Percentiles rank a stretch among this genome's conserved stretches.
These are phyloP conservation scores for Halesus radiatus DNA, from an alignment of 1,140 invertebrate genomes.

Conservation along the genomic window DNA sequence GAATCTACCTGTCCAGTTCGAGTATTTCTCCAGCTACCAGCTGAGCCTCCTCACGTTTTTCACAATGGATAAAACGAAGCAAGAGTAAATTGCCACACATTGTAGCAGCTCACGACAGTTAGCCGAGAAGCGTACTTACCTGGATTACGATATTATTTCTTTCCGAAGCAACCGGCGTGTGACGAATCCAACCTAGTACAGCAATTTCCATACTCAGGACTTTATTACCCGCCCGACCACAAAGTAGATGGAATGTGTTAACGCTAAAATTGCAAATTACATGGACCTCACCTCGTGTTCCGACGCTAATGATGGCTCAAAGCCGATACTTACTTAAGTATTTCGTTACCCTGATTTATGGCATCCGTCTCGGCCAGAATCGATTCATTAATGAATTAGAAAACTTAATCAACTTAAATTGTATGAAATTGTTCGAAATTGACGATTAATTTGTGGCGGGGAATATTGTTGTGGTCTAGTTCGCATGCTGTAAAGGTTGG, in stretches of 20 bases:
- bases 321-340: slow-evolving; percentile 23
- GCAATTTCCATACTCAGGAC: slow-evolving; percentile 1
- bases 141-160: neutral
- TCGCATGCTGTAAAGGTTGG: too few relatives aligned
- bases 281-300: slow-evolving; percentile 34
- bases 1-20: too few relatives aligned
- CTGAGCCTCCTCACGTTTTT: too few relatives aligned
- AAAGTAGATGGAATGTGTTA: slow-evolving; percentile 27
- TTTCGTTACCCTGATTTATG: slow-evolving; percentile 53
- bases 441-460: too few relatives aligned
- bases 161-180: neutral
- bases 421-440: neutral
- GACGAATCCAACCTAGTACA: slow-evolving; percentile 6
- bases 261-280: slow-evolving; percentile 53
- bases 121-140: neutral
- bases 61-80: too few relatives aligned
- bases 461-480: too few relatives aligned
- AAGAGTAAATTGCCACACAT: neutral
- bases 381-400: neutral
- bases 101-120: neutral
- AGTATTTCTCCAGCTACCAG: too few relatives aligned
- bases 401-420: slow-evolving; percentile 9
- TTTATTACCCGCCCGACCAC: neutral
- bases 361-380: slow-evolving; percentile 16
- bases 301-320: slow-evolving; percentile 24